Conservation (phyloP, 2,113 vertebrate genomes). For the Gallinago undulata region DNA sequence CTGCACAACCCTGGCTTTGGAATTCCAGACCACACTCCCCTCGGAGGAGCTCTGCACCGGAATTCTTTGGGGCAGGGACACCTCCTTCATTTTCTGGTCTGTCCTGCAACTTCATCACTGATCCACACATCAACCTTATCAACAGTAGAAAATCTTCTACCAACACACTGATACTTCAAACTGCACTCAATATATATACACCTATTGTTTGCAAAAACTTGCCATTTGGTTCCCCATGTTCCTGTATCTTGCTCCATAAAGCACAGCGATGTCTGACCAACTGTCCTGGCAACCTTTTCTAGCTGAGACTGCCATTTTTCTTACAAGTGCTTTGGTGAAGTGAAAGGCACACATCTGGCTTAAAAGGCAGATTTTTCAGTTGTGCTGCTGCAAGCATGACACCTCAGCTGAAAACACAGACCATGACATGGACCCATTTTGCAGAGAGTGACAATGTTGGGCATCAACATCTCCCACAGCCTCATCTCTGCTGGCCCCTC, state of each 20-base stretch:
- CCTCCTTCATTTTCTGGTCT: neutral
- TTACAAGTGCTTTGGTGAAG: neutral
- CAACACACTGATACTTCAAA: neutral
- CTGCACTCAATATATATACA: neutral
- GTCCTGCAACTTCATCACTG: neutral
- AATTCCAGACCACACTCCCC: neutral
- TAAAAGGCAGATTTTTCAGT: neutral
- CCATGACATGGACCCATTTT: neutral
- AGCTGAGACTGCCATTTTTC: neutral
- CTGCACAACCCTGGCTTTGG: neutral
- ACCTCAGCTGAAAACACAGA: neutral
- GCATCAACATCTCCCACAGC: neutral
- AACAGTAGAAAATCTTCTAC: neutral
- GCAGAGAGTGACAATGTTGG: neutral
- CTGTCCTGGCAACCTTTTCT: neutral
- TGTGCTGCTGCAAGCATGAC: neutral
- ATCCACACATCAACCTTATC: neutral
- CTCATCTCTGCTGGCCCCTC: neutral
- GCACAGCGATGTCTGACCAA: neutral
- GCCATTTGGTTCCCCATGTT: neutral
- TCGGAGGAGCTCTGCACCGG: neutral
- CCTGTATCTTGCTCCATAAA: neutral
- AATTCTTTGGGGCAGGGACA: accelerated
- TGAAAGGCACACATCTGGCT: neutral
- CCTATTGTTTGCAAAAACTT: neutral